Evolutionary conservation across 2,113 vertebrate genomes (phyloP), one percentile per base, ranked within the genome.

Genomic region (Gymnobelideus leadbeateri): DNA sequence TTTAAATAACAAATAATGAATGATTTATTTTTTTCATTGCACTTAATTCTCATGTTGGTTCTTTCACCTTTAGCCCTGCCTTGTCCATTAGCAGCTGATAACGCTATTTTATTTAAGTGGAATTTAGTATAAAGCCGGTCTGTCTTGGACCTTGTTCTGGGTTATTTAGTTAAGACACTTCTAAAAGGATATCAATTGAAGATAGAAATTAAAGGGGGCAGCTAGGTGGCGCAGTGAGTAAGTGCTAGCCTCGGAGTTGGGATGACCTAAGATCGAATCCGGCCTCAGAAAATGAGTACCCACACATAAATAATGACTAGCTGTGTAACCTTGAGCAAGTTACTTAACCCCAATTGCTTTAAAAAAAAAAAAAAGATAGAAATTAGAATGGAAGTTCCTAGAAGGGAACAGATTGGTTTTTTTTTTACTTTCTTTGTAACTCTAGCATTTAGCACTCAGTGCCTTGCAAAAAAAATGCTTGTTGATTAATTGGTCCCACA

Each of bases 131-230:
- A 92, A 54, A 21, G 77, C 10, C 52, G 61, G 46, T 91, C 24
- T 51, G 12, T 93, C 24, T 53, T 37, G 3, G 52, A 16, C 91
- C 49, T 47, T 49, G 25, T 93, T 19, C 77, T 51, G 28, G 93
- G 2, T 0, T 43, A 43, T 84, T 43, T 84, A 43, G 19, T 84
- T 91, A 28, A 91, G 61, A 37, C 21, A 21, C 31, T 68, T 68
- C 31, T 68, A 68, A 68, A 68, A 68, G 31, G 57, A 68, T 37
- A 2, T 68, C 31, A 68, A 61, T 61, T 61, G 12, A 37, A 68
- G 23, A 52, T 51, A 91, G 51, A 96, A 94, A 0, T 93, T 91
- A 94, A n/a, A n/a, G n/a, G n/a, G n/a, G n/a, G n/a, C n/a, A n/a
- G n/a, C n/a, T n/a, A n/a, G n/a, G n/a, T n/a, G n/a, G n/a, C n/a